These are phyloP conservation scores for Drosophila monieri DNA, from an alignment of 2,888 invertebrate species.

Conservation along the genomic window DNA sequence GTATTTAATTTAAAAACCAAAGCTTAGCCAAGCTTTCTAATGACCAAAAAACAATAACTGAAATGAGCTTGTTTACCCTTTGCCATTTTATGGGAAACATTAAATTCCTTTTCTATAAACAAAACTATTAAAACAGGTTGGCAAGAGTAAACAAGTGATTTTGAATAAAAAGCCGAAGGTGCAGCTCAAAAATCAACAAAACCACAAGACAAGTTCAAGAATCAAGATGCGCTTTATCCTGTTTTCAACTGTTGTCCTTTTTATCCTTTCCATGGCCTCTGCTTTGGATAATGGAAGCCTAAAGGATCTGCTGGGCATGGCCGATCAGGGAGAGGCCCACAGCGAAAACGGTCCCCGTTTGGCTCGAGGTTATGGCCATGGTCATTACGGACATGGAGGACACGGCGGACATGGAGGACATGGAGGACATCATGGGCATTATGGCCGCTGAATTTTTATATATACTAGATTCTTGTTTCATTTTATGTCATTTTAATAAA, in stretches of 20 bases:
- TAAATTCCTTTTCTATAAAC: constrained; percentile 13
- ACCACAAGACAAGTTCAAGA: constrained; percentile 3
- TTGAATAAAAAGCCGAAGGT: constrained; percentile 35
- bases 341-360: constrained; percentile 16
- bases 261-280: constrained; percentile 49
- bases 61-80: constrained; percentile 9
- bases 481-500: neutral
- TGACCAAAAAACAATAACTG: neutral
- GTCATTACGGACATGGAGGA: constrained; percentile 7
- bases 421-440: constrained; percentile 4
- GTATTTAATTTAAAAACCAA: constrained; percentile 5
- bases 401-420: neutral
- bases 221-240: constrained; percentile 58
- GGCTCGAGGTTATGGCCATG: constrained; percentile 24
- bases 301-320: too few relatives aligned
- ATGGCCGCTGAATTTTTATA: constrained; percentile 14
- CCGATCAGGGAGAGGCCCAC: constrained; percentile 7
- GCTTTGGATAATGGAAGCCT: constrained; percentile 2
- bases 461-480: neutral
- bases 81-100: constrained; percentile 12
- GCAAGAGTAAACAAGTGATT: constrained; percentile 26
- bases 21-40: constrained; percentile 22
- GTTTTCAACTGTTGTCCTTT: constrained; percentile 46
- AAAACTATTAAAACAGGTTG: constrained; percentile 7
- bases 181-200: constrained; percentile 23